A percentile compares a stretch with the other conserved stretches of the same genome.
These are phyloP conservation scores for Parnassius apollo DNA, from an alignment of 2,888 invertebrate genomes.

Conservation along the genomic window DNA sequence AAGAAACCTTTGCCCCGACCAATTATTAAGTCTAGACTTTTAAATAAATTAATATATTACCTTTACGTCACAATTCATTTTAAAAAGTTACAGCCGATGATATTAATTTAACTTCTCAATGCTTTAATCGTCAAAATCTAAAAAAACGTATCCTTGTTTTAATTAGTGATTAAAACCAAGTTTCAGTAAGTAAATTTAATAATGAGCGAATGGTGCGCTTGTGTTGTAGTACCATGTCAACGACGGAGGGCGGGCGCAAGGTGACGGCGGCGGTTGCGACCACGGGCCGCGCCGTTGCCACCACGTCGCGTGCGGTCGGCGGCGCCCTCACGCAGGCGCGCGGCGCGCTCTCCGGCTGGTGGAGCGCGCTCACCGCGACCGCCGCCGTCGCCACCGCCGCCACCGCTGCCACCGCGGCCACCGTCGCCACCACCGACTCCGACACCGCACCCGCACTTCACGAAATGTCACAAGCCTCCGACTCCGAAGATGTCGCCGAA, in stretches of 20 bases:
- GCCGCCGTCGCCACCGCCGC: conserved; percentile 37
- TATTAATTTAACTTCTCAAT: too few species aligned
- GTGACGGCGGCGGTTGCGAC: conserved; percentile 95
- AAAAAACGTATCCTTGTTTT: too few species aligned
- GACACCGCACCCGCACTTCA: conserved; percentile 31
- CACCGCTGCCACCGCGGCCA: conserved; percentile 28
- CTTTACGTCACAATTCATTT: too few species aligned
- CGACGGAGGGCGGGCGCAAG: conserved; percentile 95
- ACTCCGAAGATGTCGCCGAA: conserved; percentile 45
- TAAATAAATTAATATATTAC: too few species aligned
- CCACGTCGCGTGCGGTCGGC: conserved; percentile 79
- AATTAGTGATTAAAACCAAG: too few species aligned
- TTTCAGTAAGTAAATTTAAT: too few species aligned
- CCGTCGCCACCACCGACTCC: conserved; percentile 14
- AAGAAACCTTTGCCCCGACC: too few species aligned
- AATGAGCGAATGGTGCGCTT: not conserved
- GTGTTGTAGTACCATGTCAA: conserved; percentile 91
- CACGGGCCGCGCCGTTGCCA: conserved; percentile 93
- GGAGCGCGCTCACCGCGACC: conserved; percentile 82
- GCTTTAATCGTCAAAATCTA: too few species aligned
- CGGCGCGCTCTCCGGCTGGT: conserved; percentile 93
- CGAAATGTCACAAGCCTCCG: conserved; percentile 36
- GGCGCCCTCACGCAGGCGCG: conserved; percentile 94
- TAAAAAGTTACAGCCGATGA: too few species aligned
- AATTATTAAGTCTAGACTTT: too few species aligned